Conservation (phyloP, 2,888 invertebrate species). For the Norana najaformis region DNA sequence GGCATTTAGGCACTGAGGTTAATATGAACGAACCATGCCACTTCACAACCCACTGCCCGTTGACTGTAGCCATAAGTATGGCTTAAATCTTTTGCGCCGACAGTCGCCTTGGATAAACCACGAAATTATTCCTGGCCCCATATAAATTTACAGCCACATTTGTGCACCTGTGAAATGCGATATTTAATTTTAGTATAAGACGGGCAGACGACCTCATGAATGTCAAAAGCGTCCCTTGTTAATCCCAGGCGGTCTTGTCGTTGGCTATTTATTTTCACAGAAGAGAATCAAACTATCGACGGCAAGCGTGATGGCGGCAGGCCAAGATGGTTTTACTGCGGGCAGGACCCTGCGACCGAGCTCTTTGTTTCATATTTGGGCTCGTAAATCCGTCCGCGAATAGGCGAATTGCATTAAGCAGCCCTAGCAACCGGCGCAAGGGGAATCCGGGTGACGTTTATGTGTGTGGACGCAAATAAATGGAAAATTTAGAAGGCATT, state of each 20-base stretch:
- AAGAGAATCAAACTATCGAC: background rate
- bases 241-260: background rate
- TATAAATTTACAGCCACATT: background rate
- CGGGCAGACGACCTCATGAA: background rate
- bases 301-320: background rate
- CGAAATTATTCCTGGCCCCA: background rate
- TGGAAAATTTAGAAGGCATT: background rate
- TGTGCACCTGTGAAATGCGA: background rate
- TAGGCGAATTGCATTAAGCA: background rate
- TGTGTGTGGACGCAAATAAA: conserved; percentile 7
- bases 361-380: background rate
- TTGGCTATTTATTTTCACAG: background rate
- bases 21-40: background rate
- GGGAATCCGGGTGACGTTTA: background rate
- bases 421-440: background rate
- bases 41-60: no score
- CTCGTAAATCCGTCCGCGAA: background rate
- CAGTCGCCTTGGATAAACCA: background rate
- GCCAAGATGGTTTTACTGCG: background rate
- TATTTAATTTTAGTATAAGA: background rate
- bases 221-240: background rate
- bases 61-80: background rate
- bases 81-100: background rate
- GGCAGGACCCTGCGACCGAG: background rate
- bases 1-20: background rate